phyloP scores from a whole-genome alignment of 2,888 invertebrate species.

The Caenorhabditis sp. region DNA sequence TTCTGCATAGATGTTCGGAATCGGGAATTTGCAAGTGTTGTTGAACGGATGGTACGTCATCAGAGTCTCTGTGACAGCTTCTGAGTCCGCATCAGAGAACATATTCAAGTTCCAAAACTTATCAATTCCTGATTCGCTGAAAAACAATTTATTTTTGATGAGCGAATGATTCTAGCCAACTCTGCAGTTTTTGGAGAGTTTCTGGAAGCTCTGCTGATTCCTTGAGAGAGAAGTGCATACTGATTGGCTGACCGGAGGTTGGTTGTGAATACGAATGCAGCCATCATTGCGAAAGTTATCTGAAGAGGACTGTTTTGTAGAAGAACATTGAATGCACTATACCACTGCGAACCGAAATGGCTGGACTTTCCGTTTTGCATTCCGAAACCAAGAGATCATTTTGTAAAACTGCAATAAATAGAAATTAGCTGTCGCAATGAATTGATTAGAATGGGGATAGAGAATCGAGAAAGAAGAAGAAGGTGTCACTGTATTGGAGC shows the following conservation, averaged over 20 bases:
- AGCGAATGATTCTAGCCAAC: background rate
- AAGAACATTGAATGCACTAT: background rate
- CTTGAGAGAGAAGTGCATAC: constrained; percentile 16
- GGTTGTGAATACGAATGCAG: constrained; percentile 41
- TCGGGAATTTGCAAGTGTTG: constrained; percentile 66
- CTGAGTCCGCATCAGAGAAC: constrained; percentile 33
- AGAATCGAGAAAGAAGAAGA: no score
- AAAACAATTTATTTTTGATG: no score
- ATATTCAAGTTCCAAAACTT: constrained; percentile 40
- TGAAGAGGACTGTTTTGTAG: background rate
- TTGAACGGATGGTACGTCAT: constrained; percentile 66
- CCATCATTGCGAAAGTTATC: constrained; percentile 33
- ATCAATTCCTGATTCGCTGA: constrained; percentile 32
- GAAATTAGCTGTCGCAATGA: no score
- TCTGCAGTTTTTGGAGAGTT: background rate
- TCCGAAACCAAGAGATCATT: constrained; percentile 48
- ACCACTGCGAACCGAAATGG: constrained; percentile 45
- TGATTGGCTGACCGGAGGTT: constrained; percentile 25
- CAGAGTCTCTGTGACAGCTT: constrained; percentile 23
- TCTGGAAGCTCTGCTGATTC: constrained; percentile 22
- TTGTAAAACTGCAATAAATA: no score
- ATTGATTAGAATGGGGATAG: no score
- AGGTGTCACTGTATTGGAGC: no score
- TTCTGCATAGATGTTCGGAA: constrained; percentile 57
- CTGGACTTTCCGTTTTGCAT: constrained; percentile 37